Evolutionary conservation across 1,140 invertebrate genomes (phyloP).

Genomic region (Cyrtorhinus lividipennis): DNA sequence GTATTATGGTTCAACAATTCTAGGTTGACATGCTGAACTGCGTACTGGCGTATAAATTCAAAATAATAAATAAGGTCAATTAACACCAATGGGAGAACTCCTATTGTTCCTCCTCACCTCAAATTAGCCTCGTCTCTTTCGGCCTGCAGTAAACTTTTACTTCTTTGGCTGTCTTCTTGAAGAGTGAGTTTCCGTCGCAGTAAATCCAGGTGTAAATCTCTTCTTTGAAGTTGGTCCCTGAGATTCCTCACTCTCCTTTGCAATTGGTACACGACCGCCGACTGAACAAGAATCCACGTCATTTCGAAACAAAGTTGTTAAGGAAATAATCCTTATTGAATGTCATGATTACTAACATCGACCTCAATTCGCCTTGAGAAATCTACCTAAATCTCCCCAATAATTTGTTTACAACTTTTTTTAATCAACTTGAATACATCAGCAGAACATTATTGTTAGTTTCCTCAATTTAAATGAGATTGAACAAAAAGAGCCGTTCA

Average conservation of each 20-base stretch:
- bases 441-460: too few species aligned
- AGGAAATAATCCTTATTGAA: too few species aligned
- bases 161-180: slow-evolving; percentile 33
- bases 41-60: background rate
- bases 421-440: too few species aligned
- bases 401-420: too few species aligned
- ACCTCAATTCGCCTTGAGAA: too few species aligned
- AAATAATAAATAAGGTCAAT: too few species aligned
- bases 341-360: too few species aligned
- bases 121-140: slow-evolving; percentile 62
- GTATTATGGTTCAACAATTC: too few species aligned
- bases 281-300: slow-evolving; percentile 39
- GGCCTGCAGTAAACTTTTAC: slow-evolving; percentile 27
- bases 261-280: slow-evolving; percentile 67
- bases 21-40: background rate
- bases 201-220: slow-evolving; percentile 80
- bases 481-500: too few species aligned
- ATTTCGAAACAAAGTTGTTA: background rate
- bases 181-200: slow-evolving; percentile 68
- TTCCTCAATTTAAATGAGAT: too few species aligned
- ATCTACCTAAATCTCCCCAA: too few species aligned
- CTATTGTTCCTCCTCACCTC: slow-evolving; percentile 33
- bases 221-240: slow-evolving; percentile 74
- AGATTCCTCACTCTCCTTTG: slow-evolving; percentile 64
- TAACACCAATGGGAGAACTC: too few species aligned